phyloP scores from a whole-genome alignment of 1,140 invertebrate genomes.

The Listronotus oregonensis region DNA sequence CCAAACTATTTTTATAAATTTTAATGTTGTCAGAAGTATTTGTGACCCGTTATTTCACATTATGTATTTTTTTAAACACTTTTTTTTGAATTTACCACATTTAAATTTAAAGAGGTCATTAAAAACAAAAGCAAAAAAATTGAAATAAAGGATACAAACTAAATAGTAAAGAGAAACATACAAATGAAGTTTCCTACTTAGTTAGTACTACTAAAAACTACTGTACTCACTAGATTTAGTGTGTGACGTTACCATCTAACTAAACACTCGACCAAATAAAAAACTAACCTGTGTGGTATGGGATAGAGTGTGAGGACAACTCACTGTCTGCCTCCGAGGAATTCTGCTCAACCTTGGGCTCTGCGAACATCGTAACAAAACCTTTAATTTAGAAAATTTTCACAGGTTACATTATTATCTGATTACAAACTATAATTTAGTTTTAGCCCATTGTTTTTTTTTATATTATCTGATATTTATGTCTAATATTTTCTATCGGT shows the following conservation, averaged over 20 bases:
- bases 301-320: conserved; percentile 77
- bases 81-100: too few relatives aligned
- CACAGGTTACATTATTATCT: conserved; percentile 17
- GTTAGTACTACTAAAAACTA: not conserved
- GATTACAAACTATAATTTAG: conserved; percentile 27
- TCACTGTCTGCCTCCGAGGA: conserved; percentile 81
- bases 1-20: too few relatives aligned
- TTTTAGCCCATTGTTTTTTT: conserved; percentile 33
- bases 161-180: too few relatives aligned
- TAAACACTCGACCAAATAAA: conserved; percentile 5
- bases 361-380: conserved; percentile 52
- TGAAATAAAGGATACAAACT: too few relatives aligned
- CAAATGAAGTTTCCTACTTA: too few relatives aligned
- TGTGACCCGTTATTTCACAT: too few relatives aligned
- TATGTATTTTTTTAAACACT: too few relatives aligned
- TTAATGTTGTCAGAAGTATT: too few relatives aligned
- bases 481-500: conserved; percentile 1
- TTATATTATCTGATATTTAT: not conserved
- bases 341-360: conserved; percentile 59
- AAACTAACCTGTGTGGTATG: conserved; percentile 74
- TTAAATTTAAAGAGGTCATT: too few relatives aligned
- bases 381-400: conserved; percentile 37
- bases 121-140: too few relatives aligned
- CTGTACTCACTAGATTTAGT: too few relatives aligned
- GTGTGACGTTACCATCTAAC: too few relatives aligned